These are phyloP conservation scores for Thyatira batis DNA, from an alignment of 2,888 invertebrate genomes.

Conservation along the genomic window DNA sequence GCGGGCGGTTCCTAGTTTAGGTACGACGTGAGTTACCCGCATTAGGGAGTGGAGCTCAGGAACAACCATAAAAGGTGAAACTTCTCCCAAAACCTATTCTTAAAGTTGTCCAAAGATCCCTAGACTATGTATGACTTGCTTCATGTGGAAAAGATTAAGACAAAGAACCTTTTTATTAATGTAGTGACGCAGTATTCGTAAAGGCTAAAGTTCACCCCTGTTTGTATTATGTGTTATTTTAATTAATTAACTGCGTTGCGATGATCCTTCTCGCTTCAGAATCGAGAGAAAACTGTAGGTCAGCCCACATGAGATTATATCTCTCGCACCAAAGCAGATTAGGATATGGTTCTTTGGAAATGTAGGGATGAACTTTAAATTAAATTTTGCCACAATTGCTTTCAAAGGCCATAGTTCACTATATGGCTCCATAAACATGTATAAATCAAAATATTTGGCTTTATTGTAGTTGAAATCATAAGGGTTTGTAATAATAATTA, in stretches of 20 bases:
- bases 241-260: too few species aligned
- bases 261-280: too few species aligned
- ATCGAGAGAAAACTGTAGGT: too few species aligned
- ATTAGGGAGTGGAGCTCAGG: constrained; percentile 7
- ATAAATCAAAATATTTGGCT: too few species aligned
- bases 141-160: constrained; percentile 1
- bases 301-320: neutral
- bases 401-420: too few species aligned
- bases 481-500: too few species aligned
- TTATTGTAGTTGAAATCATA: too few species aligned
- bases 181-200: neutral
- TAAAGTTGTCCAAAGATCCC: constrained; percentile 37
- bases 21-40: constrained; percentile 6
- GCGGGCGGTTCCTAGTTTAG: constrained; percentile 19
- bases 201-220: neutral
- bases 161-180: neutral
- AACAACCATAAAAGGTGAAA: constrained; percentile 24
- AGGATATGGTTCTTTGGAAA: too few species aligned
- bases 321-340: neutral
- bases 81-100: constrained; percentile 37
- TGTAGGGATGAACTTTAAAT: too few species aligned
- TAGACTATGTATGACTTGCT: constrained; percentile 23
- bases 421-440: too few species aligned
- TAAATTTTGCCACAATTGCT: too few species aligned
- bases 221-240: neutral